Evolutionary conservation across 2,888 invertebrate genomes (phyloP).

Genomic region (Sesamia inferens): DNA sequence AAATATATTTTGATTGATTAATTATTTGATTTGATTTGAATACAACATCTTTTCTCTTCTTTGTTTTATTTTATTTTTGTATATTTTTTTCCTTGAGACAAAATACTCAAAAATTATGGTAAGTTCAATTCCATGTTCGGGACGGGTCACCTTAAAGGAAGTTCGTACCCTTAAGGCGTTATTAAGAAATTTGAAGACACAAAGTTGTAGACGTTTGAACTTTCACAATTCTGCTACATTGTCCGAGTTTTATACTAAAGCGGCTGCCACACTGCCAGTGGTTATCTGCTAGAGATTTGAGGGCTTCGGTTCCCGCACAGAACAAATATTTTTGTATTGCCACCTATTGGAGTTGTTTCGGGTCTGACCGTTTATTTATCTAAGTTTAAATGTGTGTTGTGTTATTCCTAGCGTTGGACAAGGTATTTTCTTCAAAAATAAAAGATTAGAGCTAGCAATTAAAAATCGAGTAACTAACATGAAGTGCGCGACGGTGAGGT

Average conservation of each 20-base stretch:
- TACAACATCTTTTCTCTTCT: no score
- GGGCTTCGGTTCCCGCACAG: no score
- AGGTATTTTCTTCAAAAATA: no score
- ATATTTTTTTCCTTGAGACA: background rate
- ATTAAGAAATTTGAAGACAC: slow-evolving; percentile 42
- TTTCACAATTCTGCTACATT: background rate
- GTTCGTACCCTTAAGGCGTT: slow-evolving; percentile 22
- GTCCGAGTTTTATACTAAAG: slow-evolving; percentile 1
- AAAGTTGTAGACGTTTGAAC: slow-evolving; percentile 22
- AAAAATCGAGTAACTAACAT: background rate
- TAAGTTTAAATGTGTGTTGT: no score
- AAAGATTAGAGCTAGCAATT: background rate
- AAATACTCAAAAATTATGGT: slow-evolving; percentile 7
- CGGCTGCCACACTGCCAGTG: background rate
- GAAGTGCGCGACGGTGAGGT: no score
- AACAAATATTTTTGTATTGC: no score
- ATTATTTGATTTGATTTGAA: no score
- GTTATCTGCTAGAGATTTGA: background rate
- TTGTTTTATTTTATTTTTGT: no score
- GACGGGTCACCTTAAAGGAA: slow-evolving; percentile 32
- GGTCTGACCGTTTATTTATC: no score
- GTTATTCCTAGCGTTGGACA: no score
- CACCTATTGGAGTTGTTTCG: no score
- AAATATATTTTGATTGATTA: no score
- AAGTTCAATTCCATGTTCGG: background rate